Conservation (phyloP, 2,797 vertebrate genomes). For the Steatocranus sp. region DNA sequence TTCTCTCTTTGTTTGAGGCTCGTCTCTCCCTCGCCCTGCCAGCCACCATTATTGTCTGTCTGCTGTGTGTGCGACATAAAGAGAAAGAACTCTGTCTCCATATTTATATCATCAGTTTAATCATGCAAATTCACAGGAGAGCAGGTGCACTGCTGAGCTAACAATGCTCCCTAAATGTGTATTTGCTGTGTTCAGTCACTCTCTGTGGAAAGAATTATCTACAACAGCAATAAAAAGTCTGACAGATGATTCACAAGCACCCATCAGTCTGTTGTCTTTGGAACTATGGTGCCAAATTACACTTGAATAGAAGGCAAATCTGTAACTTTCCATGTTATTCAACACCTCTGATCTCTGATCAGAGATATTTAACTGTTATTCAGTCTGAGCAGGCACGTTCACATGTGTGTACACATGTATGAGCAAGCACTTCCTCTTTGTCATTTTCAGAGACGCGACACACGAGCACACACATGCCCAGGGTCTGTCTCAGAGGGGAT, state of each 20-base stretch:
- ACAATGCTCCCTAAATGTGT: background rate
- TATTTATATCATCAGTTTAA: background rate
- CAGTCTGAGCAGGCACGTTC: background rate
- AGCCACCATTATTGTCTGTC: constrained; percentile 3
- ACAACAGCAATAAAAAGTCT: background rate
- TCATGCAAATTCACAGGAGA: background rate
- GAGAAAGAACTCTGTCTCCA: background rate
- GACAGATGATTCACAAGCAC: background rate
- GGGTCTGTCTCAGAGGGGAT: constrained; percentile 28
- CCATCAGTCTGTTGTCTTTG: background rate
- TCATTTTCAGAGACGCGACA: background rate
- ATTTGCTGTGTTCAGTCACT: background rate
- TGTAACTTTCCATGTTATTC: background rate
- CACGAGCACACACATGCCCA: background rate
- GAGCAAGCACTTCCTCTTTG: background rate
- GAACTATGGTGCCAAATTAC: background rate
- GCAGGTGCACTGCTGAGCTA: constrained; percentile 5
- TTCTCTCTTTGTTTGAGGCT: constrained; percentile 15
- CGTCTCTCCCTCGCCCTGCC: constrained; percentile 6
- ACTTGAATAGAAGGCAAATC: background rate
- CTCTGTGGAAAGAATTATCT: background rate
- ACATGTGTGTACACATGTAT: background rate
- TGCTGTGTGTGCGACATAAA: background rate
- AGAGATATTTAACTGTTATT: background rate
- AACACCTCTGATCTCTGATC: background rate